phyloP scores from a whole-genome alignment of 2,113 vertebrate species.

The Centropus unirufus region DNA sequence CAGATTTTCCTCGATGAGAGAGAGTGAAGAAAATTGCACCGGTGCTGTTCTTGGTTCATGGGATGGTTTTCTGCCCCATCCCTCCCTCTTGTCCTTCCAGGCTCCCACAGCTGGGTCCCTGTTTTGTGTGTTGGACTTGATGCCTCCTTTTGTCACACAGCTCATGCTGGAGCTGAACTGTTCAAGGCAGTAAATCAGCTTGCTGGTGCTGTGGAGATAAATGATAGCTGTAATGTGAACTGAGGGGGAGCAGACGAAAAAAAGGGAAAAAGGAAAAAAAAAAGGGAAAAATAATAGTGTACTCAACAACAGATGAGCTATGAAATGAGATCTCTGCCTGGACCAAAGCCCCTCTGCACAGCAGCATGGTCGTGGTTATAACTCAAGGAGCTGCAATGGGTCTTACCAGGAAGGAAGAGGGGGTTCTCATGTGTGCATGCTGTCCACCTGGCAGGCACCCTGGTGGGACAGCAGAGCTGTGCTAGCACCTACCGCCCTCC shows the following conservation, averaged over 20 bases:
- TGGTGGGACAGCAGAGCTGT: not conserved
- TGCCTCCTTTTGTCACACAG: not conserved
- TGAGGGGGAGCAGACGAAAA: constrained; percentile 31
- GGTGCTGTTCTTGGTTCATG: not conserved
- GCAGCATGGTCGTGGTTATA: not conserved
- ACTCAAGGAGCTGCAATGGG: not conserved
- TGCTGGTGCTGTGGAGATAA: constrained; percentile 44
- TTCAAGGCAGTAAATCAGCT: constrained; percentile 54
- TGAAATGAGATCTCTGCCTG: constrained; percentile 31
- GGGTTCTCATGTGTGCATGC: rapidly evolving
- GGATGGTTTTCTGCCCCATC: not conserved
- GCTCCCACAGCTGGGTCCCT: not conserved
- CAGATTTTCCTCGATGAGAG: not conserved
- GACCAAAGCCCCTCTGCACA: not conserved
- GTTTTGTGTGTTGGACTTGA: rapidly evolving
- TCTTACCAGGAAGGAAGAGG: not conserved
- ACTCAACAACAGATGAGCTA: not conserved
- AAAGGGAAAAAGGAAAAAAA: not conserved
- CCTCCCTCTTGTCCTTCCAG: not conserved
- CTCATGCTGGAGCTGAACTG: not conserved
- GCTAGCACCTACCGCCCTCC: not conserved
- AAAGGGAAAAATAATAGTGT: not conserved
- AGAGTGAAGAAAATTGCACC: not conserved
- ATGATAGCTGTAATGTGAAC: constrained; percentile 48
- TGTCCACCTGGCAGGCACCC: not conserved